Evolutionary conservation across 2,888 invertebrate species (phyloP).

Genomic region (Netelia fuscicornis): DNA sequence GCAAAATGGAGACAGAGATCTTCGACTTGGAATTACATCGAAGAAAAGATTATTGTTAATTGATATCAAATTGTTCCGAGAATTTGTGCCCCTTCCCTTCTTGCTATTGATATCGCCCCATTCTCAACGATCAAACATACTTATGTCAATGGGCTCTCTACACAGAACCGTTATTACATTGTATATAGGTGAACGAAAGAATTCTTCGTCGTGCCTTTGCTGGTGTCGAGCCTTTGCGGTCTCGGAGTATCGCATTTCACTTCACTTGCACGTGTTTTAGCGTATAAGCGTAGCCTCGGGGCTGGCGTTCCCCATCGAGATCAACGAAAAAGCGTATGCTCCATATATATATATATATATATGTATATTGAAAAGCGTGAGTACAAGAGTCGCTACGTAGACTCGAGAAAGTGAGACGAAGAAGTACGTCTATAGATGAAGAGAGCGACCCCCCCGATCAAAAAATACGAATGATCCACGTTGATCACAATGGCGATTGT

Average conservation of each 20-base stretch:
- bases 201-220: neutral
- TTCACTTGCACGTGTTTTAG: conserved; percentile 35
- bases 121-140: conserved; percentile 24
- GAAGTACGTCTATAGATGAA: neutral
- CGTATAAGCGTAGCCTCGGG: conserved; percentile 48
- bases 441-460: conserved; percentile 47
- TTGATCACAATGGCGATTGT: conserved; percentile 56
- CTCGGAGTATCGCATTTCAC: conserved; percentile 52
- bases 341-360: neutral
- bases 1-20: neutral
- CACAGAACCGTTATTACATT: neutral
- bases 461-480: conserved; percentile 61
- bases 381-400: conserved; percentile 3
- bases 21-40: neutral
- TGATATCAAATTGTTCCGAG: conserved; percentile 24
- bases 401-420: conserved; percentile 28
- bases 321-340: conserved; percentile 29
- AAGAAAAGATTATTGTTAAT: conserved; percentile 8
- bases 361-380: conserved; percentile 34
- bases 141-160: conserved; percentile 30
- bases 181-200: conserved; percentile 13
- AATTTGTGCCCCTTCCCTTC: neutral
- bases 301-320: conserved; percentile 23
- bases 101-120: conserved; percentile 19
- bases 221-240: conserved; percentile 19